Evolutionary conservation across 2,797 vertebrate genomes (phyloP), one percentile per base, ranked within the genome.

Genomic region (Enteromius anoplus): DNA sequence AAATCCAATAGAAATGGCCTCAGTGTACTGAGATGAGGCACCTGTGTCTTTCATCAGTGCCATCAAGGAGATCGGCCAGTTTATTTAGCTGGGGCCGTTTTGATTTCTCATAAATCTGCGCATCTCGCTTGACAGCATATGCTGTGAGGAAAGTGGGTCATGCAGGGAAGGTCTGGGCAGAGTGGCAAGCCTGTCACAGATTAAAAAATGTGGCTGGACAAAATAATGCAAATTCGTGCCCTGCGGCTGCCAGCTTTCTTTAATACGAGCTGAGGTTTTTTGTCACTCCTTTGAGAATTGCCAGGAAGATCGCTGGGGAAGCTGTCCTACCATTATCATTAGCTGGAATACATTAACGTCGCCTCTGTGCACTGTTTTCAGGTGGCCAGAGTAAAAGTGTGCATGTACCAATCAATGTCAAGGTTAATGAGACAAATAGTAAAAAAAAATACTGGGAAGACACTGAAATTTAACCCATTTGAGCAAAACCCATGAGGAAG

Each of bases 401-500:
- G 10, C 37, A 70, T 49, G 65, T 26, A 64, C 78, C 66, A 78
- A 80, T 85, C 84, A 88, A 69, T 26, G 76, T 85, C 80, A 85
- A 86, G 87, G 87, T 85, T 85, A 86, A 85, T 62, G 69, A 80
- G 79, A 84, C 40, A 19, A 17, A 8, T 23, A 42, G 62, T n/a
- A 83, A 29, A 62, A 64, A 55, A 47, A 34, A 62, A 1, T 26
- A 53, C 21, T 68, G 65, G 64, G 77, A 81, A 82, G 58, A 81
- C 4, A 42, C 65, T 79, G 78, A 84, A 85, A 86, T 71, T 77
- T 71, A 73, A 88, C n/a, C 71, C 58, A 7, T 19, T 86, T 80
- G 64, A 87, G 86, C 77, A 85, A 82, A 86, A 80, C 49, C 60
- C 81, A 64, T 37, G 64, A 83, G 87, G 88, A 89, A 86, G 75